A percentile compares a stretch with the other conserved stretches of the same genome.
These are phyloP conservation scores for Diachrysia chrysitis DNA, from an alignment of 2,888 invertebrate species.

Conservation along the genomic window DNA sequence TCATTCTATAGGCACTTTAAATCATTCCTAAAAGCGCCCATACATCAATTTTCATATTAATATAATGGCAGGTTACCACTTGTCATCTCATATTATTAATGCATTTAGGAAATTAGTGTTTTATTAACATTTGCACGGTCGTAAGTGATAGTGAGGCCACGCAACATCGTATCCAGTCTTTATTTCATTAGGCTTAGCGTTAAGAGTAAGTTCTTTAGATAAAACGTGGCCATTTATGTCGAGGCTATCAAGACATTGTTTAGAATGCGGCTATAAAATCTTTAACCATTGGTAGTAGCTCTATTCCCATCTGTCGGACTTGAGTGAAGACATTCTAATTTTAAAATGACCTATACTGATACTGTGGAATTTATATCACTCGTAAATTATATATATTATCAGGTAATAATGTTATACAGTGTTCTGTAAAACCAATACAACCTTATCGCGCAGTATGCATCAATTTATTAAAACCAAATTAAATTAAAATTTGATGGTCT, in stretches of 20 bases:
- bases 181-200: conserved; percentile 11
- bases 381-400: conserved; percentile 5
- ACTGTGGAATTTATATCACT: not conserved
- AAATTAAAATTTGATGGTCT: conserved; percentile 60
- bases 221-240: conserved; percentile 65
- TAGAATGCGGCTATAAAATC: conserved; percentile 65
- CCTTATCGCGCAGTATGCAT: conserved; percentile 14
- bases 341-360: conserved; percentile 5
- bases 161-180: not conserved
- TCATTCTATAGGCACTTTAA: conserved; percentile 8
- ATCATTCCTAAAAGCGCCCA: conserved; percentile 7
- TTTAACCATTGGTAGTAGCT: conserved; percentile 62
- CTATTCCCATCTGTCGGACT: conserved; percentile 58
- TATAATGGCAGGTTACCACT: not conserved
- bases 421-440: conserved; percentile 13
- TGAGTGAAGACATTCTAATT: conserved; percentile 54
- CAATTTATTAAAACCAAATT: conserved; percentile 28
- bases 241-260: conserved; percentile 51
- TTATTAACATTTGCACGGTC: conserved; percentile 4
- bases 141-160: conserved; percentile 2
- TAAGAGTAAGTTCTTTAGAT: conserved; percentile 55
- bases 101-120: conserved; percentile 3
- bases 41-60: conserved; percentile 5
- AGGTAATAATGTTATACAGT: not conserved
- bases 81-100: conserved; percentile 8